Conservation (phyloP, 2,888 invertebrate genomes). For the Catocala fraxini region DNA sequence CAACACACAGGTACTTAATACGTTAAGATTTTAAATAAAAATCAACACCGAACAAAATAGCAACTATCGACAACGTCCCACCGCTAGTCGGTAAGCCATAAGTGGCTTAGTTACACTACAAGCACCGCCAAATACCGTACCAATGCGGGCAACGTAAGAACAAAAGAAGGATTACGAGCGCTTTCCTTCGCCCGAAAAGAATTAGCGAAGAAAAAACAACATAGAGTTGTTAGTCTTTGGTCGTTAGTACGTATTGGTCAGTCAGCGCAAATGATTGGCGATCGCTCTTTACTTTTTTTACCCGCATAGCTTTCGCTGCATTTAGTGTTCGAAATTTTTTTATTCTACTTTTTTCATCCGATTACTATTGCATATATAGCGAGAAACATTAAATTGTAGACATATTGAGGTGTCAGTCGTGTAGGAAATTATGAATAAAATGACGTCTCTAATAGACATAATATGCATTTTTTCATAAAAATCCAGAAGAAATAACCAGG, state of each 20-base stretch:
- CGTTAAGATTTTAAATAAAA: neutral
- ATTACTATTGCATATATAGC: no score
- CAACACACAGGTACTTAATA: no score
- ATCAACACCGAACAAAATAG: neutral
- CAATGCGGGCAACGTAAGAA: conserved; percentile 79
- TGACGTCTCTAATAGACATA: no score
- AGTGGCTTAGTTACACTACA: conserved; percentile 84
- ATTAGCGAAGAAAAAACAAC: conserved; percentile 63
- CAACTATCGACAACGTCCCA: conserved; percentile 31
- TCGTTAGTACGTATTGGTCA: conserved; percentile 52
- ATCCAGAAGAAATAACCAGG: no score
- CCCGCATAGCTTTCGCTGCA: conserved; percentile 44
- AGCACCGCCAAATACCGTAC: conserved; percentile 77
- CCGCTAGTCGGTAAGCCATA: conserved; percentile 68
- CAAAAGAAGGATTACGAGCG: conserved; percentile 76
- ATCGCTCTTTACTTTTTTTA: conserved; percentile 27
- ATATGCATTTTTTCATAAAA: no score
- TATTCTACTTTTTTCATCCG: no score
- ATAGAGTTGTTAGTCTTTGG: conserved; percentile 50
- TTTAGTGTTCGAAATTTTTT: conserved; percentile 9
- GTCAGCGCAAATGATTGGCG: conserved; percentile 49
- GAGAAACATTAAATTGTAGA: no score
- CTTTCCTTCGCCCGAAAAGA: conserved; percentile 65
- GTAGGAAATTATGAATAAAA: no score
- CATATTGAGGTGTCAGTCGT: no score